Evolutionary conservation across 2,888 invertebrate species (phyloP).

Genomic region (Ophioninae sp.): DNA sequence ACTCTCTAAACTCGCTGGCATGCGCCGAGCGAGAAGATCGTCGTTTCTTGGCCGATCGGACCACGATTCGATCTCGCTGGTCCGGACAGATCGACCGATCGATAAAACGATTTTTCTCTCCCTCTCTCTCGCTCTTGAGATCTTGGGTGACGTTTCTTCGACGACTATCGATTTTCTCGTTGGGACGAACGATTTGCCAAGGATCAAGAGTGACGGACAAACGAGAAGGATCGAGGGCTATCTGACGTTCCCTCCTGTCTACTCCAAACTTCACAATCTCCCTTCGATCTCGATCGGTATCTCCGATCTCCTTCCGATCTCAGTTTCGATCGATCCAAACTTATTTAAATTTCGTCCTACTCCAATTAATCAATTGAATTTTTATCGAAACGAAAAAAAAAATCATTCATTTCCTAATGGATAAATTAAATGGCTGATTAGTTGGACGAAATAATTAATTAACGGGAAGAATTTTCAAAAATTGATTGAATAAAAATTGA

Average conservation of each 20-base stretch:
- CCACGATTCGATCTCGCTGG: constrained; percentile 59
- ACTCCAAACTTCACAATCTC: constrained; percentile 16
- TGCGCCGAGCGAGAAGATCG: constrained; percentile 47
- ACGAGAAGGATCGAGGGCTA: constrained; percentile 42
- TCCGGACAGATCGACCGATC: constrained; percentile 62
- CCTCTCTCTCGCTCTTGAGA: constrained; percentile 8
- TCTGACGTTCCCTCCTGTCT: constrained; percentile 19
- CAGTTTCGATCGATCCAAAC: too few species aligned
- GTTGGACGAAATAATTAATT: too few species aligned
- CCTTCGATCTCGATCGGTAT: background rate
- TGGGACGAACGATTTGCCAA: constrained; percentile 59
- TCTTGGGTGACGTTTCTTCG: constrained; percentile 20
- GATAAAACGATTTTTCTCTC: constrained; percentile 49
- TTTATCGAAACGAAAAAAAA: background rate
- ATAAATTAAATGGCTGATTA: too few species aligned
- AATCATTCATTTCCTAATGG: too few species aligned
- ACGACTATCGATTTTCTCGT: constrained; percentile 54
- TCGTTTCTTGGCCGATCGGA: constrained; percentile 47
- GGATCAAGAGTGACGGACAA: constrained; percentile 58
- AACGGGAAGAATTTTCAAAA: too few species aligned
- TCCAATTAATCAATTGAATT: background rate
- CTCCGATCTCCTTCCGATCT: constrained; percentile 7
- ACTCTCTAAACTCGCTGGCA: constrained; percentile 58
- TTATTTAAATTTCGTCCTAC: too few species aligned
- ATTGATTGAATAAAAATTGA: too few species aligned